Evolutionary conservation across 2,888 invertebrate genomes (phyloP).

Genomic region (Catocala sponsa): DNA sequence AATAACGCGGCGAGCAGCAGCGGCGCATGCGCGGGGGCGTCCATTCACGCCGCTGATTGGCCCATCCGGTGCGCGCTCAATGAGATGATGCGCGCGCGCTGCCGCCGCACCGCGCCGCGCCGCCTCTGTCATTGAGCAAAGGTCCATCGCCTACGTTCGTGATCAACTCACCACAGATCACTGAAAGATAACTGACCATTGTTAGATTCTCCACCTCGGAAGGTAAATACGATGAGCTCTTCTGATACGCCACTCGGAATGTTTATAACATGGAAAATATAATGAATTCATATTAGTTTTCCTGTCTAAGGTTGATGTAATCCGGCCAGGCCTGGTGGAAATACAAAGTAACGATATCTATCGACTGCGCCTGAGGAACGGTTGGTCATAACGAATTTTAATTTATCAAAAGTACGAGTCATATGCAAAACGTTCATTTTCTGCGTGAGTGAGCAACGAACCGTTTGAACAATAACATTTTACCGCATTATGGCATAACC

Average conservation of each 20-base stretch:
- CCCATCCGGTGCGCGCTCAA: slow-evolving; percentile 87
- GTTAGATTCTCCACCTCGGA: slow-evolving; percentile 46
- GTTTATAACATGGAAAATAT: slow-evolving; percentile 23
- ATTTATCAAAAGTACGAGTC: slow-evolving; percentile 44
- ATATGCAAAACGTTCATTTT: slow-evolving; percentile 73
- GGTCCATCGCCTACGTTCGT: slow-evolving; percentile 85
- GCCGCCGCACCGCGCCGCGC: slow-evolving; percentile 53
- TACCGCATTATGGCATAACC: slow-evolving; percentile 76
- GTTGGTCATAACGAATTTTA: slow-evolving; percentile 43
- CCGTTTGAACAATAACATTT: slow-evolving; percentile 78
- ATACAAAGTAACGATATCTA: not conserved
- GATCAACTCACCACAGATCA: slow-evolving; percentile 67
- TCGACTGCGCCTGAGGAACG: slow-evolving; percentile 7
- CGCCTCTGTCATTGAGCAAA: slow-evolving; percentile 84
- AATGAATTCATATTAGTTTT: slow-evolving; percentile 12
- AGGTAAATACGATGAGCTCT: slow-evolving; percentile 37
- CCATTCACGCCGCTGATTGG: slow-evolving; percentile 88
- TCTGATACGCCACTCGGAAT: slow-evolving; percentile 30
- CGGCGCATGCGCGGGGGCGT: slow-evolving; percentile 81
- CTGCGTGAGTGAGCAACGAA: slow-evolving; percentile 66
- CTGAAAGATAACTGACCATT: slow-evolving; percentile 62
- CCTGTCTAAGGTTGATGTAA: slow-evolving; percentile 17
- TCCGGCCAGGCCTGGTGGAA: not conserved
- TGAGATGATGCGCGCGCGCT: slow-evolving; percentile 85
- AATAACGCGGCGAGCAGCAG: slow-evolving; percentile 74